A percentile compares a stretch with the other conserved stretches of the same genome.
Evolutionary conservation across 2,888 invertebrate species (phyloP).

Genomic region (Platycnemis pennipes): DNA sequence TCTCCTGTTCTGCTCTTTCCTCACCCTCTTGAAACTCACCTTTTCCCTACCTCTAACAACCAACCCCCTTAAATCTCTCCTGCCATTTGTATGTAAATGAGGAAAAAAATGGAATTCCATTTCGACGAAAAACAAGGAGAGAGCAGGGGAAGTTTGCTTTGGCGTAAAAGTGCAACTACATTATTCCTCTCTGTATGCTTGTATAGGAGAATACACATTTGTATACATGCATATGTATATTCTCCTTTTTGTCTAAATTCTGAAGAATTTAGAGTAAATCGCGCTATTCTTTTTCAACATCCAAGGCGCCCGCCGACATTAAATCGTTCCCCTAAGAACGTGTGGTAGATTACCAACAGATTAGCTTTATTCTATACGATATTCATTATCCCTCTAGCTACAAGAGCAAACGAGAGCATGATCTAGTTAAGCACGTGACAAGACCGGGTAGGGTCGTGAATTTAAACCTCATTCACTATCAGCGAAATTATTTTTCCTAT

Average conservation of each 20-base stretch:
- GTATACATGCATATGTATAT: too few species aligned
- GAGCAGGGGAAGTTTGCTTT: not conserved
- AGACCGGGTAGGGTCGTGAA: too few species aligned
- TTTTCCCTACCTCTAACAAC: not conserved
- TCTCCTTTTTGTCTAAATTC: too few species aligned
- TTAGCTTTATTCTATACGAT: too few species aligned
- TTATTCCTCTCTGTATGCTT: not conserved
- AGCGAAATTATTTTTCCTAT: too few species aligned
- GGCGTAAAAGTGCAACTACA: not conserved
- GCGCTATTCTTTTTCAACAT: not conserved
- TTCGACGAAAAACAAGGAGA: not conserved
- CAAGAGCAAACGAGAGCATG: too few species aligned
- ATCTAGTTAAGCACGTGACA: too few species aligned
- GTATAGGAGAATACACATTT: too few species aligned
- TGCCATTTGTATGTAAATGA: conserved; percentile 36
- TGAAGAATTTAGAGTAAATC: not conserved
- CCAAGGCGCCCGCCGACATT: not conserved
- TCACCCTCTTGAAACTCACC: not conserved
- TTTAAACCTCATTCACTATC: too few species aligned
- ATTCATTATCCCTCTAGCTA: too few species aligned
- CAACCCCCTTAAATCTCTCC: not conserved
- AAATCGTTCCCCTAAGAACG: not conserved
- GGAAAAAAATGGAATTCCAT: conserved; percentile 17
- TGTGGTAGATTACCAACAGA: too few species aligned
- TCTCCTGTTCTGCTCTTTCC: not conserved